Evolutionary conservation across 2,888 invertebrate genomes (phyloP).

Genomic region (Drosophila nigritarsus): DNA sequence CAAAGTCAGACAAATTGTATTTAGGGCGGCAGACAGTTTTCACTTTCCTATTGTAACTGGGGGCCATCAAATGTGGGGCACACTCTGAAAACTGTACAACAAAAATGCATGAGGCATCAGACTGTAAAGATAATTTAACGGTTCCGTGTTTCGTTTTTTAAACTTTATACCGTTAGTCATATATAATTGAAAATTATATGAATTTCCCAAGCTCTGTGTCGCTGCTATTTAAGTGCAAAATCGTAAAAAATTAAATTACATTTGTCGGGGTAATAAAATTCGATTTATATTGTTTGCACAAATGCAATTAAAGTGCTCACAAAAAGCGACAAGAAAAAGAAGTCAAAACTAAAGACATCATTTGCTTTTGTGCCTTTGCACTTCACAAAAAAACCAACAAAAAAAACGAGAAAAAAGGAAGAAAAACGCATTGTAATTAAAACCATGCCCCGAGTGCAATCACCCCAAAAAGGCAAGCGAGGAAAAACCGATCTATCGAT

Average conservation of each 20-base stretch:
- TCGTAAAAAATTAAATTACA: conserved; percentile 82
- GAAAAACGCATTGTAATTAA: conserved; percentile 57
- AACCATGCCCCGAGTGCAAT: conserved; percentile 66
- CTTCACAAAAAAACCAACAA: conserved; percentile 54
- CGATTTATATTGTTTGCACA: conserved; percentile 77
- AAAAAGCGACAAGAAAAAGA: conserved; percentile 47
- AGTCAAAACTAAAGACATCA: conserved; percentile 73
- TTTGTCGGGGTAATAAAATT: conserved; percentile 67
- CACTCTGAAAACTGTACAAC: not conserved
- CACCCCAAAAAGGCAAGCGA: conserved; percentile 66
- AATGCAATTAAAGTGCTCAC: conserved; percentile 71
- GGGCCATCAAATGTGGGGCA: conserved; percentile 58
- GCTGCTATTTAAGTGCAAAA: conserved; percentile 77
- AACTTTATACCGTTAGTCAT: conserved; percentile 26
- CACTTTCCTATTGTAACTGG: conserved; percentile 64
- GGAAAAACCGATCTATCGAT: conserved; percentile 62
- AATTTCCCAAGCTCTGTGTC: conserved; percentile 45
- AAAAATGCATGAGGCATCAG: conserved; percentile 38
- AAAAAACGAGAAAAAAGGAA: conserved; percentile 44
- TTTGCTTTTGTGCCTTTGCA: conserved; percentile 72
- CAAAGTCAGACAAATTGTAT: conserved; percentile 49
- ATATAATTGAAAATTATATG: conserved; percentile 1
- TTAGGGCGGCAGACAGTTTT: conserved; percentile 57
- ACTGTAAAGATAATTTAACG: conserved; percentile 28
- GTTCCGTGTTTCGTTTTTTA: conserved; percentile 6